These are phyloP conservation scores for Drosophila histrio DNA, from an alignment of 2,888 invertebrate genomes.

Conservation along the genomic window DNA sequence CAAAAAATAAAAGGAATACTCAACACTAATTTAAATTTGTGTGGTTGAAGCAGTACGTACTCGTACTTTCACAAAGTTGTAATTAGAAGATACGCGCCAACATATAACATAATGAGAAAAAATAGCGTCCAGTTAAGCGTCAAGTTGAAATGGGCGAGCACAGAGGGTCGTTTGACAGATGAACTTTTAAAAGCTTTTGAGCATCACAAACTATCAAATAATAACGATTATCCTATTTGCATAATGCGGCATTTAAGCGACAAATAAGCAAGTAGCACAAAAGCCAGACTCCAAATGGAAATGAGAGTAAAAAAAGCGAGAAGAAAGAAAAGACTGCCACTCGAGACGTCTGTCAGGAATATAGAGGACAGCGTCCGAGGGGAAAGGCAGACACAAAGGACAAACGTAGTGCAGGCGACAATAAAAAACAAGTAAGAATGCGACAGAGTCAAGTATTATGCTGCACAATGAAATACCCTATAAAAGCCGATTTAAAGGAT, in stretches of 20 bases:
- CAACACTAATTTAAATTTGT: slow-evolving; percentile 35
- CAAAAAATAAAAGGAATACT: not conserved
- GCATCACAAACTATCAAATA: slow-evolving; percentile 80
- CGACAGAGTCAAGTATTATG: not conserved
- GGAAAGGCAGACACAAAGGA: slow-evolving; percentile 30
- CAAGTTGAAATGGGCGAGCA: not conserved
- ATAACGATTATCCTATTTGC: slow-evolving; percentile 79
- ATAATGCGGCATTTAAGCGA: slow-evolving; percentile 76
- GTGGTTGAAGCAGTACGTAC: slow-evolving; percentile 32
- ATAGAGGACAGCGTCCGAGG: slow-evolving; percentile 40
- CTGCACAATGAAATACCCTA: not conserved
- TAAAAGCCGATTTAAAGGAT: no score
- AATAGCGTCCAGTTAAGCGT: not conserved
- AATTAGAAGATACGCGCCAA: slow-evolving; percentile 49
- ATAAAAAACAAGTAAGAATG: slow-evolving; percentile 39
- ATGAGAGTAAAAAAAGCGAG: slow-evolving; percentile 19
- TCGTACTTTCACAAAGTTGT: slow-evolving; percentile 35
- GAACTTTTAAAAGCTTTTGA: slow-evolving; percentile 68
- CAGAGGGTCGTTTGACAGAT: slow-evolving; percentile 39
- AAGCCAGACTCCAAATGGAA: slow-evolving; percentile 48
- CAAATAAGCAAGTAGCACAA: slow-evolving; percentile 65
- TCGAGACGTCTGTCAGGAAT: slow-evolving; percentile 71
- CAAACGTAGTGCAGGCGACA: slow-evolving; percentile 45
- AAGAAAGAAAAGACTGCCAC: slow-evolving; percentile 45
- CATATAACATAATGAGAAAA: not conserved